Evolutionary conservation across 2,888 invertebrate genomes (phyloP).

Genomic region (Pharmacophagus antenor): DNA sequence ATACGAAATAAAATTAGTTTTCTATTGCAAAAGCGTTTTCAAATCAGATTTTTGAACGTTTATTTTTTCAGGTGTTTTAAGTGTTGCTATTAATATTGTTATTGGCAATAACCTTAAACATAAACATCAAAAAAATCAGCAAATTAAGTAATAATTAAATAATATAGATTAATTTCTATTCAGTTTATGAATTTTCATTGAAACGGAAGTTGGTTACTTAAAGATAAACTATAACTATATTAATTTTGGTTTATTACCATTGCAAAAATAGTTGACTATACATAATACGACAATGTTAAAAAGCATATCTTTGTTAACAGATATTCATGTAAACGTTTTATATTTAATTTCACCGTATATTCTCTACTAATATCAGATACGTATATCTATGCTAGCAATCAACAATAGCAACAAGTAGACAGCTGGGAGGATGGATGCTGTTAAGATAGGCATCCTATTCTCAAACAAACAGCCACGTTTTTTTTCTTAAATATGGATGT

Average conservation of each 20-base stretch:
- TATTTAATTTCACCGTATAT: slow-evolving; percentile 24
- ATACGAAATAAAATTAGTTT: background rate
- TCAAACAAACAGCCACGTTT: slow-evolving; percentile 56
- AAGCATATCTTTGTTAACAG: slow-evolving; percentile 12
- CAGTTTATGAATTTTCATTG: background rate
- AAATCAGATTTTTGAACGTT: slow-evolving; percentile 32
- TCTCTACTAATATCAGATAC: slow-evolving; percentile 57
- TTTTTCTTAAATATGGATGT: slow-evolving; percentile 55
- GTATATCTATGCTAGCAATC: slow-evolving; percentile 51
- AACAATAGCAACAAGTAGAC: slow-evolving; percentile 75
- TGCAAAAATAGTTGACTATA: slow-evolving; percentile 31
- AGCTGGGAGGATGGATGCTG: slow-evolving; percentile 76
- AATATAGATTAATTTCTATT: background rate
- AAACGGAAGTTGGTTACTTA: background rate
- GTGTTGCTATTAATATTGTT: slow-evolving; percentile 23
- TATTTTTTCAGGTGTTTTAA: slow-evolving; percentile 32
- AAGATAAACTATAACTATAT: background rate
- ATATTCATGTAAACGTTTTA: slow-evolving; percentile 3
- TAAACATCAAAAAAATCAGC: background rate
- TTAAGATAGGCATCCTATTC: slow-evolving; percentile 54
- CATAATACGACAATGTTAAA: slow-evolving; percentile 32
- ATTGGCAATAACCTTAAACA: background rate
- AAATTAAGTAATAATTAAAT: background rate
- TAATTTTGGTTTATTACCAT: slow-evolving; percentile 33
- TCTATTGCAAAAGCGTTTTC: background rate